Conservation (phyloP, 2,797 vertebrate species). For the Rhodeus uyekii region DNA sequence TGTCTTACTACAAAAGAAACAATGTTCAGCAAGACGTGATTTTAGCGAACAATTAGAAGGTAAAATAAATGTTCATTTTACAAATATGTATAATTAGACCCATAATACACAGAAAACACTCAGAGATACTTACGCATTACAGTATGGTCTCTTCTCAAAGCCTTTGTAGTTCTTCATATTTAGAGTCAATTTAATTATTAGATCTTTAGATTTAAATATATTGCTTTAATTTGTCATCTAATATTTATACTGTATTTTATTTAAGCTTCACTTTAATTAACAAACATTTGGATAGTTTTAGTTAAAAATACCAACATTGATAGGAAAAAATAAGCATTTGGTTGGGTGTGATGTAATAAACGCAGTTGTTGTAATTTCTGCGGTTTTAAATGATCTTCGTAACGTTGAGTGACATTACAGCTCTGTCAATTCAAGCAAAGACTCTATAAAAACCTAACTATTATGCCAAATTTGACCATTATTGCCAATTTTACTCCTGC, state of each 20-base stretch:
- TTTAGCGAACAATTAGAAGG: background rate
- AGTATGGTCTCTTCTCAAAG: slow-evolving; percentile 97
- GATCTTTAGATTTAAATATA: too few species aligned
- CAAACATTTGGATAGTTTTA: background rate
- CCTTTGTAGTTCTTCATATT: slow-evolving; percentile 99
- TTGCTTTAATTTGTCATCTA: too few species aligned
- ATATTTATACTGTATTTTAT: background rate
- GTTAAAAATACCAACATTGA: background rate
- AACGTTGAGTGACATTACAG: background rate
- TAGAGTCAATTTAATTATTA: too few species aligned
- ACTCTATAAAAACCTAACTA: background rate
- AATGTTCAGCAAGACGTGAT: background rate
- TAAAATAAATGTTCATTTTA: background rate
- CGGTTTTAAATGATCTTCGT: background rate
- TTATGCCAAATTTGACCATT: background rate
- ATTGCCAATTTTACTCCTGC: background rate
- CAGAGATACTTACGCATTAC: slow-evolving; percentile 88
- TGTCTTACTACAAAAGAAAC: too few species aligned
- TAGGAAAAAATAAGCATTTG: background rate
- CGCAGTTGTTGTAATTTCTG: background rate
- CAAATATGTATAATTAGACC: background rate
- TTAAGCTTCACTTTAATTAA: background rate
- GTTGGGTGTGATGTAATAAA: background rate
- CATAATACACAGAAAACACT: background rate
- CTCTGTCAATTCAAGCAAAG: background rate